Evolutionary conservation across 92 coral and sea anemone genomes (phyloP), one percentile per base, ranked within the genome.

Genomic region (Bergia sp.): DNA sequence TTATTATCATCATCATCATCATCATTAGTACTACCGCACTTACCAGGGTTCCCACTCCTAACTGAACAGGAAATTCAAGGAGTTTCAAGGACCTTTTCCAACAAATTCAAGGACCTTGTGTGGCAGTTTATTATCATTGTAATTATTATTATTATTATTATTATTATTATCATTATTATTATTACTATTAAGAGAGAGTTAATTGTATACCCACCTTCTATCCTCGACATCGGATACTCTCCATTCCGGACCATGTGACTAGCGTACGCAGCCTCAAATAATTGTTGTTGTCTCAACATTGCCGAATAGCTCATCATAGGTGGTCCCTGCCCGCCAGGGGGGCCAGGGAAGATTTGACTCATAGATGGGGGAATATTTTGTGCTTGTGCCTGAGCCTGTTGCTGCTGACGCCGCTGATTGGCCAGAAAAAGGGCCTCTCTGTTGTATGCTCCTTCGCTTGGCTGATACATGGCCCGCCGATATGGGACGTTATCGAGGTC

Each of bases 211-310:
- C 39, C 88, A 92, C 96, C 97, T 93, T 94, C 97, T 69, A 89
- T 67, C 21, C 93, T 83, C 72, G 88, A 91, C 74, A 94, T 87
- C 0, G 93, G 92, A 79, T 83, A 93, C 74, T 95, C 94, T 76
- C 98, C 98, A 86, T 95, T 95, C 40, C 96, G 92, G 18, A 84
- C 87, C 98, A 95, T 92, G 57, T 95, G 98, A 89, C 94, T 93
- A 13, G 93, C 93, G 67, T 95, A 95, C 41, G 96, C 96, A 18
- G 98, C 98, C 73, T 93, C 94, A 75, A 95, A 90, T 50, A 92
- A 42, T 84, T 95, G 96, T 49, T 95, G 98, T 78, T 95, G 98
- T 80, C 96, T 94, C 58, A 95, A 82, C 96, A 95, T 95, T 84
- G 93, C 92, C 40, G 94, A 91, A 74, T 80, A 95, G 15, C 96